phyloP scores from a whole-genome alignment of 2,888 invertebrate species.

The Agriopis leucophaearia region DNA sequence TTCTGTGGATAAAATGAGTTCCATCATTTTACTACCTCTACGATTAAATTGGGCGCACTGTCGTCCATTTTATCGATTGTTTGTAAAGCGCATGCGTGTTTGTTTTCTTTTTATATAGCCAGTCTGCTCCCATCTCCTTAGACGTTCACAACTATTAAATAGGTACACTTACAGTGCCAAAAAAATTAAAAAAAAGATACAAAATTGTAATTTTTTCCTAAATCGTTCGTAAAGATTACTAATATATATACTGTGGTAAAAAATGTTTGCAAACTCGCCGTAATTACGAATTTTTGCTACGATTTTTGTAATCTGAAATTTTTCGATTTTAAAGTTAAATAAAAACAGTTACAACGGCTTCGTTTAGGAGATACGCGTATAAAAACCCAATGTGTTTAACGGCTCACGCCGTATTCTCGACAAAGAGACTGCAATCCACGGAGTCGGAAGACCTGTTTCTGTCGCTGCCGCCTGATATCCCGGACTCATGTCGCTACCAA shows the following conservation, averaged over 20 bases:
- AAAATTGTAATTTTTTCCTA: not conserved
- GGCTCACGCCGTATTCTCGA: slow-evolving; percentile 68
- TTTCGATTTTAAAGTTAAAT: slow-evolving; percentile 46
- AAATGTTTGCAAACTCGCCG: slow-evolving; percentile 34
- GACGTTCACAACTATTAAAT: slow-evolving; percentile 17
- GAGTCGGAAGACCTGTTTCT: slow-evolving; percentile 78
- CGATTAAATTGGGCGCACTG: not conserved
- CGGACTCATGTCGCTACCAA: slow-evolving; percentile 85
- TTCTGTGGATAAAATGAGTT: no score
- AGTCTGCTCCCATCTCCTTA: slow-evolving; percentile 5
- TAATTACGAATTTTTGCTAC: slow-evolving; percentile 11
- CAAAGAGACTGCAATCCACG: slow-evolving; percentile 68
- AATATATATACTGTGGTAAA: not conserved
- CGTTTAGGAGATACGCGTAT: slow-evolving; percentile 52
- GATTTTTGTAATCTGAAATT: slow-evolving; percentile 2
- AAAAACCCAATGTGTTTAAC: slow-evolving; percentile 75
- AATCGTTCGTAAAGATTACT: not conserved
- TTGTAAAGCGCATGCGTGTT: slow-evolving; percentile 30
- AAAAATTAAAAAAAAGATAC: slow-evolving; percentile 10
- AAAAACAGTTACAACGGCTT: slow-evolving; percentile 73
- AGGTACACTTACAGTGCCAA: slow-evolving; percentile 27
- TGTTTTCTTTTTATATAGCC: slow-evolving; percentile 3
- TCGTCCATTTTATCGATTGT: slow-evolving; percentile 29
- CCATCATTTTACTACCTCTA: slow-evolving; percentile 2
- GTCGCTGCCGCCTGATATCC: slow-evolving; percentile 75